Evolutionary conservation across 2,113 vertebrate species (phyloP), one percentile per base, ranked within the genome.

Genomic region (Pholis gunnellus): DNA sequence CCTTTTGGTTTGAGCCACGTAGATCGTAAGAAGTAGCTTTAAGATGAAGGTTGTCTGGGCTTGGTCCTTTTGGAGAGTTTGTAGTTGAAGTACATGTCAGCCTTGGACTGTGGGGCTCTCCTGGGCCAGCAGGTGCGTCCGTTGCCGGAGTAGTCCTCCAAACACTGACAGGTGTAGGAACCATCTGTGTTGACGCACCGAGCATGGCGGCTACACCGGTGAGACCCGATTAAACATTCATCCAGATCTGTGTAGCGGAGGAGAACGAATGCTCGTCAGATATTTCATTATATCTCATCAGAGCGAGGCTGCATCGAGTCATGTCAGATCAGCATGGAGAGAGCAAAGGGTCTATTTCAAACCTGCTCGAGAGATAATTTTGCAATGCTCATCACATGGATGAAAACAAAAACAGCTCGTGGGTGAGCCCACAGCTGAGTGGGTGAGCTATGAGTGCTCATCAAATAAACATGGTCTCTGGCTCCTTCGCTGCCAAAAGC

Each of bases 181-280:
- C 93, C 93, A 68, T 92, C 85, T 52, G 88, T 93, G 94, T 95
- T 95, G 85, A 94, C 38, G 84, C 94, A 94, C 38, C 17, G 83
- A 67, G 94, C 90, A 4, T 90, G 85, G 48, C 76, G 91, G 77
- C 90, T 94, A 88, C 95, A 95, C 78, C 6, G 85, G 78, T 94
- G 91, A 56, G 80, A 84, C 70, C 93, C 93, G 0, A 85, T 94
- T 66, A 95, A 77, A 89, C 94, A 94, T 84, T 94, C 94, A 9
- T 95, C 80, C 79, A 84, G 79, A 81, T 95, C 94, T 94, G 81
- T 10, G 63, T 20, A 72, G 46, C 13, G 46, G 38, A 78, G 78
- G 36, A 70, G 40, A 20, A 29, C 17, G 25, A 22, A 56, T 20
- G 14, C 18, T 20, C 18, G 52, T 66, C 31, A 38, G 44, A 57